Evolutionary conservation across 37 sponge, comb jelly and placozoan genomes (phyloP).

Genomic region (Aphrocallistes beatrix): DNA sequence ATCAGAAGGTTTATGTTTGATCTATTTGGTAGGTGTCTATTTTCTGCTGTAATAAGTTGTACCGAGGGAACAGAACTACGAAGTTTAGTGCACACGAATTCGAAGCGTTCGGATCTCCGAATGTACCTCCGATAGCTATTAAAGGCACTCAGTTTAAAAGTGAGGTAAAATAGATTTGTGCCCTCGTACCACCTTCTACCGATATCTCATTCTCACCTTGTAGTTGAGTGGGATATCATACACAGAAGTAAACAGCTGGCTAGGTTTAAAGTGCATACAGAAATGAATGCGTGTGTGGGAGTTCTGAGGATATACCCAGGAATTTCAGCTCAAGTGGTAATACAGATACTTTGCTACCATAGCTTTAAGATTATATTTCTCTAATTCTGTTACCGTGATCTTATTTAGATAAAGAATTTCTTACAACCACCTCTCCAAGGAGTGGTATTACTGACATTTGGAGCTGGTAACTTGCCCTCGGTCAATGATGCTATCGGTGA

Average conservation of each 20-base stretch:
- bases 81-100: constrained; percentile 50
- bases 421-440: constrained; percentile 86
- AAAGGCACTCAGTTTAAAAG: constrained; percentile 55
- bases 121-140: constrained; percentile 71
- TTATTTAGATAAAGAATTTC: constrained; percentile 53
- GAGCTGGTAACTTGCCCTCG: constrained; percentile 80
- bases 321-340: constrained; percentile 64
- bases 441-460: constrained; percentile 76
- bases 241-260: constrained; percentile 25
- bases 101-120: constrained; percentile 76
- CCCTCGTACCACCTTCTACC: too few species aligned
- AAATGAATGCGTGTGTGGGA: constrained; percentile 62
- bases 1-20: too few species aligned
- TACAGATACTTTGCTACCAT: not conserved
- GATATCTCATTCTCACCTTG: not conserved
- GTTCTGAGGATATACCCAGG: constrained; percentile 88
- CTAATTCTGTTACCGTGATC: not conserved
- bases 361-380: not conserved
- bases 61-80: constrained; percentile 69
- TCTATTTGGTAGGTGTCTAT: constrained; percentile 53
- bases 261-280: constrained; percentile 45
- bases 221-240: constrained; percentile 69
- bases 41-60: constrained; percentile 71
- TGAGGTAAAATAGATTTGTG: not conserved
- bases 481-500: constrained; percentile 36